Base-by-base conservation (phyloP, 2,888 invertebrate genomes). In the Lissocephala sabroskyi region DNA sequence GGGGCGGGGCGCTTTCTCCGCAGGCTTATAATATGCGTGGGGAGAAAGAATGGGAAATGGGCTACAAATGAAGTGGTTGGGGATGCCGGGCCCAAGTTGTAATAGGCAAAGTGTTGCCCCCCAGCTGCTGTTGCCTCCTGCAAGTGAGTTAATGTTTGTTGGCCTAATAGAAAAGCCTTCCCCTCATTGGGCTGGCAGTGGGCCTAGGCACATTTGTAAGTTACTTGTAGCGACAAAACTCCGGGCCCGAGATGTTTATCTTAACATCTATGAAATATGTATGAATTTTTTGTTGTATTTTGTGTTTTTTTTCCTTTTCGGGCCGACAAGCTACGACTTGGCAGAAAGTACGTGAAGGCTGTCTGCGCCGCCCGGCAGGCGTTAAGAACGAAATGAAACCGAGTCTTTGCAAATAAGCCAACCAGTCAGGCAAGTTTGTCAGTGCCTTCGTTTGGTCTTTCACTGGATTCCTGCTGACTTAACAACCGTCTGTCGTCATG, bases 211-310 rank as follows among this genome's bases (percentile, higher is more conserved):
- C 32, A 49, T 49, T 41, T 49, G 37, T 49, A 26, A 26, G 28
- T 16, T 26, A 36, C 43, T 44, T 37, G 36, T 45, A 45, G 28
- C 36, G 33, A 17, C 41, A 30, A 39, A 42, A 42, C 29, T 35
- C 37, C 28, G 23, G 40, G 44, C 26, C 42, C 43, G 56, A 68
- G 64, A 64, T 74, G 66, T 66, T 59, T 70, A 70, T 70, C 70
- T 65, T 62, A 43, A 51, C 54, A 56, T 60, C 62, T 56, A 55
- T 53, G 58, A 51, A 56, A 53, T 32, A 49, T 28, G 23, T 23
- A 28, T 37, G 50, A 44, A 49, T 48, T 37, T 46, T 41, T 35
- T 16, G 29, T 19, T 19, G 33, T 10, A 43, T 13, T 30, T 26
- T n/a, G 6, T 29, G 40, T 33, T 43, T 30, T 35, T 30, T n/a